Evolutionary conservation across 2,888 invertebrate species (phyloP).

Genomic region (Halocaridina rubra): DNA sequence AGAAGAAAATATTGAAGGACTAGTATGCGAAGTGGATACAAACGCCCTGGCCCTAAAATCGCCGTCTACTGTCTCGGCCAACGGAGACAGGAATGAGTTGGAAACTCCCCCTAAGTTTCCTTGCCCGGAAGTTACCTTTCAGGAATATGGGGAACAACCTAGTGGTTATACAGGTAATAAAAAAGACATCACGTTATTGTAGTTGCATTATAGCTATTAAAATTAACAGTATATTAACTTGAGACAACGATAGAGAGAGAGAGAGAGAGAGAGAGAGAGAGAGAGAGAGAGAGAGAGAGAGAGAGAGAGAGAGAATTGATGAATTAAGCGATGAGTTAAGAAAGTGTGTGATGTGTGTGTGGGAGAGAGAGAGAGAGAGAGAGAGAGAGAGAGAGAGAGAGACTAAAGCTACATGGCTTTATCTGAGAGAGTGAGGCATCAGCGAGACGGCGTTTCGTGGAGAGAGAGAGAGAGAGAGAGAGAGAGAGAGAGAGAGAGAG

Average conservation of each 20-base stretch:
- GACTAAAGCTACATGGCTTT: no score
- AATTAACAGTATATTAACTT: no score
- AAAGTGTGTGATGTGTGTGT: no score
- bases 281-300: neutral
- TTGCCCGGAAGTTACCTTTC: no score
- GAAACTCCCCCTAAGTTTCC: no score
- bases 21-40: conserved; percentile 2
- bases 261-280: neutral
- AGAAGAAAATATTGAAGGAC: neutral
- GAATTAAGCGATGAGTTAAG: no score
- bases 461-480: neutral
- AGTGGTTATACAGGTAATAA: no score
- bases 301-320: neutral
- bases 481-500: neutral
- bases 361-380: neutral
- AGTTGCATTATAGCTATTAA: no score
- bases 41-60: neutral
- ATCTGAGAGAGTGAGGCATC: neutral
- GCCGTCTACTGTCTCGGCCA: neutral
- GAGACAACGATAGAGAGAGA: neutral
- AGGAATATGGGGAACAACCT: no score
- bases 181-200: no score
- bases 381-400: neutral
- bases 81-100: neutral
- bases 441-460: neutral